Evolutionary conservation across 1,140 invertebrate genomes (phyloP).

Genomic region (Plectus sambesii): DNA sequence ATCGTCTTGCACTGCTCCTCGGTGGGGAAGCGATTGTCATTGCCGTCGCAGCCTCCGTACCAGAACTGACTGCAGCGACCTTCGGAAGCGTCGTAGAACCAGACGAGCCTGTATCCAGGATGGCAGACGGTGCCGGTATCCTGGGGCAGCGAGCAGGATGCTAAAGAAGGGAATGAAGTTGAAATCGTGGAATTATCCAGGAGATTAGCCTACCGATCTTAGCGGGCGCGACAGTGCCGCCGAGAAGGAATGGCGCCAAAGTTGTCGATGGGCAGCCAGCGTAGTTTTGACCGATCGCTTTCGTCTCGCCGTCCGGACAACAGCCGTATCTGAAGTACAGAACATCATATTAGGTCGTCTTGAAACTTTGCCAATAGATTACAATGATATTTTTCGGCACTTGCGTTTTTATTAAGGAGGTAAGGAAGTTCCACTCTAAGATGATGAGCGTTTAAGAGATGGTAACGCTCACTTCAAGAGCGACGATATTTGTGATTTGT

Average conservation of each 20-base stretch:
- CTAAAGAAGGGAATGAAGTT: not conserved
- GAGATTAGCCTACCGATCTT: slow-evolving; percentile 25
- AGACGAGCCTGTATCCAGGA: slow-evolving; percentile 57
- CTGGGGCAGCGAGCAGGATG: slow-evolving; percentile 22
- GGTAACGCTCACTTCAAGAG: too few relatives aligned
- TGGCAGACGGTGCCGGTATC: slow-evolving; percentile 35
- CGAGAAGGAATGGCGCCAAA: slow-evolving; percentile 33
- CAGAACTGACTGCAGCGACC: slow-evolving; percentile 62
- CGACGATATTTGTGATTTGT: too few relatives aligned
- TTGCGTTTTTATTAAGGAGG: too few relatives aligned
- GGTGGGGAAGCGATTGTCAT: slow-evolving; percentile 68
- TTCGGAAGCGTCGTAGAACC: slow-evolving; percentile 72
- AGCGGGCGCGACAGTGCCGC: slow-evolving; percentile 39
- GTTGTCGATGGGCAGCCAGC: slow-evolving; percentile 44
- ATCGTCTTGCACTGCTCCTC: slow-evolving; percentile 71
- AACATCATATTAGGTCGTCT: not conserved
- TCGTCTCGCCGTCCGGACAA: slow-evolving; percentile 47
- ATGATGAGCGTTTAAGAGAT: too few relatives aligned
- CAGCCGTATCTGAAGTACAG: slow-evolving; percentile 42
- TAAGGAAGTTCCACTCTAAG: too few relatives aligned
- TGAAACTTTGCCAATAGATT: too few relatives aligned
- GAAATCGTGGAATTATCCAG: slow-evolving; percentile 23
- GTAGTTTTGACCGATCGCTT: slow-evolving; percentile 44
- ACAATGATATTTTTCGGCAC: too few relatives aligned
- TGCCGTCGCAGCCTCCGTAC: slow-evolving; percentile 76